Evolutionary conservation across 2,888 invertebrate genomes (phyloP), one percentile per base, ranked within the genome.

Genomic region (Iphiclides podalirius): DNA sequence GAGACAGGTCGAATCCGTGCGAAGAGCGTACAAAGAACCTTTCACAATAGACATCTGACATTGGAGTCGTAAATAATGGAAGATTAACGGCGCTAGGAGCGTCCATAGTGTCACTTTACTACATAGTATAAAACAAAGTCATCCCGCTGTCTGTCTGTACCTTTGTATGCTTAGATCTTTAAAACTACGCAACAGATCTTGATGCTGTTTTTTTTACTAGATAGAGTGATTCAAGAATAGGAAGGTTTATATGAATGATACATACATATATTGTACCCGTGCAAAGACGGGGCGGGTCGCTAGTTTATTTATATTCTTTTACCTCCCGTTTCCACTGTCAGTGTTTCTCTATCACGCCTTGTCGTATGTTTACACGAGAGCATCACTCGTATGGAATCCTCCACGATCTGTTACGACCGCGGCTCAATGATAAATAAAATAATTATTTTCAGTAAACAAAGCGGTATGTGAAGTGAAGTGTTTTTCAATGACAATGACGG

Each of bases 1-100:
- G 33, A 38, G 43, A 43, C 43, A 15, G 34, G 35, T 43, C 37
- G 35, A 43, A 37, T 42, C 23, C 38, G 44, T 50, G 44, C 26
- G 44, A 50, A 31, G 43, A 43, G 33, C 23, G 26, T 16, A 44
- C 17, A 38, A 49, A 49, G 41, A 39, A 17, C 35, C 34, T 44
- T 49, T 50, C 43, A 50, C 39, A 50, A 50, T 44, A 17, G 39
- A 44, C 49, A 39, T 26, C 33, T 50, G 44, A 12, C 49, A 50
- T 50, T 50, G 49, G 39, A 17, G 37, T 17, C 33, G 38, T 28
- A 40, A 43, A 26, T 44, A 44, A 49, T 49, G 49, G 49, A 34
- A 49, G 34, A 39, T 44, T 44, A 34, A 50, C 35, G 26, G 39
- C 23, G 35, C 39, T 35, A 35, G 13, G 34, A 28, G 33, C 41